phyloP scores from a whole-genome alignment of 2,888 invertebrate genomes.

The Molorchus minor region DNA sequence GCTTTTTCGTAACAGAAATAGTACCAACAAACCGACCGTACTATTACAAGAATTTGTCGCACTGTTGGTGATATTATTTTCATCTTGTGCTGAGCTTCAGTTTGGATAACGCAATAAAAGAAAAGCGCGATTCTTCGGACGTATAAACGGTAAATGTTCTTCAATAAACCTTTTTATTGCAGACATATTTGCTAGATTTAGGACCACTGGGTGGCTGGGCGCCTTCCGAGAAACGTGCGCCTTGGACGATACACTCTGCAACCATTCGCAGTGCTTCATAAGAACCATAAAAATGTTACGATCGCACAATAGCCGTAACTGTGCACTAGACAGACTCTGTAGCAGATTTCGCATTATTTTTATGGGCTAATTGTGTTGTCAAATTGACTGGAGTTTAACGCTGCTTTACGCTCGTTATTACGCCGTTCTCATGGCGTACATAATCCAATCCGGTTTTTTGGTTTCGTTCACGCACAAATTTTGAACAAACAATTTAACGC shows the following conservation, averaged over 20 bases:
- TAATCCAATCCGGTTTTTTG: conserved; percentile 32
- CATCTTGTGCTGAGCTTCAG: no score
- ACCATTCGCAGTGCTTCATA: conserved; percentile 45
- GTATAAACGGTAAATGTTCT: no score
- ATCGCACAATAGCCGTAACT: conserved; percentile 61
- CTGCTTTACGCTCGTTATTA: conserved; percentile 51
- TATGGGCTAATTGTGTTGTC: conserved; percentile 62
- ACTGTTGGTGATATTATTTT: no score
- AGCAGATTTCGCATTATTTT: conserved; percentile 59
- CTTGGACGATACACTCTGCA: conserved; percentile 17
- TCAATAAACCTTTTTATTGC: no score
- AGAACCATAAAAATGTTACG: conserved; percentile 61
- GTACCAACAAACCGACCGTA: no score
- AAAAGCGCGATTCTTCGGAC: no score
- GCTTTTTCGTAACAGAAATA: no score
- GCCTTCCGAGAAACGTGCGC: conserved; percentile 20
- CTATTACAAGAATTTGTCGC: no score
- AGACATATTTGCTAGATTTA: no score
- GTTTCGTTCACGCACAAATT: conserved; percentile 20
- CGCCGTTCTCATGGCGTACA: conserved; percentile 40
- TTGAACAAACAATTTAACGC: conserved; percentile 14
- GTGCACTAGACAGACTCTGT: conserved; percentile 60
- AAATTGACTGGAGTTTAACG: conserved; percentile 56
- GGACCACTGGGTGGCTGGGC: neutral
- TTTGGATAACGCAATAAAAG: no score